phyloP scores from a whole-genome alignment of 2,888 invertebrate species.

The Erynnis tages region DNA sequence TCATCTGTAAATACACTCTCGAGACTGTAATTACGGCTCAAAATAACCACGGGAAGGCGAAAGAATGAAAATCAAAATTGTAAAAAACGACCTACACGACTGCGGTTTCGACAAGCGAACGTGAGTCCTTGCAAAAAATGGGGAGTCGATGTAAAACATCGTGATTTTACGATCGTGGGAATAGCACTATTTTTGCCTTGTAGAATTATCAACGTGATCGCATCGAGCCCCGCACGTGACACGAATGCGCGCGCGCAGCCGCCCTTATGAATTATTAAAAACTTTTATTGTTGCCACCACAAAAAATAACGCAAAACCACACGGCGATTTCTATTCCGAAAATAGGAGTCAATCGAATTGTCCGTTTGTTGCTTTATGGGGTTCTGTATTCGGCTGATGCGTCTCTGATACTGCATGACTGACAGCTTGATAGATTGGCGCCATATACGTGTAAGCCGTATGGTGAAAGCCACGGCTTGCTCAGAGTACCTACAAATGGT shows the following conservation, averaged over 20 bases:
- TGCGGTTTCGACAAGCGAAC: constrained; percentile 12
- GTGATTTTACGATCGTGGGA: constrained; percentile 75
- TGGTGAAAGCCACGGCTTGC: constrained; percentile 1
- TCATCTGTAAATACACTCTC: too few species aligned
- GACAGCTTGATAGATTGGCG: constrained; percentile 35
- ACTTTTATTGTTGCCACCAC: constrained; percentile 70
- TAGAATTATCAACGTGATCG: constrained; percentile 60
- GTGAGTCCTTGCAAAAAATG: constrained; percentile 20
- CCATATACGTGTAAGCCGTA: constrained; percentile 21
- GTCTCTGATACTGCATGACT: constrained; percentile 30
- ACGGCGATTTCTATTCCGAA: constrained; percentile 68
- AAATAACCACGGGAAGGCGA: too few species aligned
- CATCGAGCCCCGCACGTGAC: constrained; percentile 62
- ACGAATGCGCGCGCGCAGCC: constrained; percentile 52
- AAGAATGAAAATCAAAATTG: constrained; percentile 1
- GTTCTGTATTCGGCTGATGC: constrained; percentile 65
- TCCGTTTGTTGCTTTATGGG: constrained; percentile 67
- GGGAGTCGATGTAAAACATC: constrained; percentile 52
- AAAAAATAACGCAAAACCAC: constrained; percentile 62
- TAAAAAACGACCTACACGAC: constrained; percentile 4
- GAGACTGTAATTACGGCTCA: too few species aligned
- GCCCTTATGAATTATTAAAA: constrained; percentile 76
- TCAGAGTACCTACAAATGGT: background rate
- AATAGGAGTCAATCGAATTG: constrained; percentile 60
- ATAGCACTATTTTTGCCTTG: constrained; percentile 66